phyloP scores from a whole-genome alignment of 2,113 vertebrate genomes.

The Orycteropus afer region DNA sequence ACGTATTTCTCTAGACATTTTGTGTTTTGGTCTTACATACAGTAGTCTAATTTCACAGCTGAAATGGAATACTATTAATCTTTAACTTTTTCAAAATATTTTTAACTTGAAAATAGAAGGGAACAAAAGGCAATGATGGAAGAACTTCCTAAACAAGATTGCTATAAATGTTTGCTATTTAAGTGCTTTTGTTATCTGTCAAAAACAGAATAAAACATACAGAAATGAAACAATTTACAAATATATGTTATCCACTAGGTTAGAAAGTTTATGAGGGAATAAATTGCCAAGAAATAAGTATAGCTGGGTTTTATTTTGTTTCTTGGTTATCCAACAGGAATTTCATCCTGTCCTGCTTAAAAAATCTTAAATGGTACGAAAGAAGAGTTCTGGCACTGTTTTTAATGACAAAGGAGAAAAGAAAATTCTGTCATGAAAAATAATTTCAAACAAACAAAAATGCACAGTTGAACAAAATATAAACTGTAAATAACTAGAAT shows the following conservation, averaged over 20 bases:
- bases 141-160: background rate
- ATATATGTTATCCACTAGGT: background rate
- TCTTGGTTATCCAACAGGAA: background rate
- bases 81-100: conserved; percentile 41
- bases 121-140: background rate
- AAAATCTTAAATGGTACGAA: conserved; percentile 30
- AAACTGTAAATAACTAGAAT: conserved; percentile 2
- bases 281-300: background rate
- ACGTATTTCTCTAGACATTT: background rate
- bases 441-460: conserved; percentile 42
- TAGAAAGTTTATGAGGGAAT: background rate
- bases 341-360: background rate
- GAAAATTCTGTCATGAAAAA: conserved; percentile 17
- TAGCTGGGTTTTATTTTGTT: background rate
- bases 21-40: background rate
- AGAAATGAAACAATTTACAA: background rate
- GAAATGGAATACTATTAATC: conserved; percentile 7
- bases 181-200: background rate
- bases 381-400: background rate
- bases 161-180: background rate
- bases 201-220: background rate
- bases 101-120: conserved; percentile 35
- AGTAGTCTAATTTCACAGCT: background rate
- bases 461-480: background rate
- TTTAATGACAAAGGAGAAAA: conserved; percentile 24